These are phyloP conservation scores for Prunella fulvescens DNA, from an alignment of 2,113 vertebrate genomes.

Conservation along the genomic window DNA sequence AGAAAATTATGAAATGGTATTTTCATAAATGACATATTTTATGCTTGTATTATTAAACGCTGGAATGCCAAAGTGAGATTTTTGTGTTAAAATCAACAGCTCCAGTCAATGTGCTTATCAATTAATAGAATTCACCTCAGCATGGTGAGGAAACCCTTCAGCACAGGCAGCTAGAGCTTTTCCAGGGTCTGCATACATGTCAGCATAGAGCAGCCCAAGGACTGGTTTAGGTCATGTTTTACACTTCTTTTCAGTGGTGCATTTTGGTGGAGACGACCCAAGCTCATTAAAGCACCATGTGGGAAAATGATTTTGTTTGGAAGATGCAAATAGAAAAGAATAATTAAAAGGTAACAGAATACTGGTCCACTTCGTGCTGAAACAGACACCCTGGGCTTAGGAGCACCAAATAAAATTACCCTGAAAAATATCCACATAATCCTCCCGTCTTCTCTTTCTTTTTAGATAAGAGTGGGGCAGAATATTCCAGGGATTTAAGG, in stretches of 20 bases:
- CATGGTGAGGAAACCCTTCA: neutral
- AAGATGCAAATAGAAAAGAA: neutral
- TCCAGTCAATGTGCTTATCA: neutral
- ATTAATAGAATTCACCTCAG: neutral
- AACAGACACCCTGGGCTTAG: neutral
- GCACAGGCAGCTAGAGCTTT: accelerated
- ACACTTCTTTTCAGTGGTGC: neutral
- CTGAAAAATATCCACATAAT: conserved; percentile 55
- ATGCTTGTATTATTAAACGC: neutral
- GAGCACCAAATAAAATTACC: conserved; percentile 26
- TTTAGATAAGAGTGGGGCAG: conserved; percentile 33
- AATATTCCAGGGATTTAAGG: conserved; percentile 41
- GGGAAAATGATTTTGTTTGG: neutral
- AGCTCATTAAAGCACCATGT: neutral
- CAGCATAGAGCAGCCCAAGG: neutral
- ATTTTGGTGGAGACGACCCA: neutral
- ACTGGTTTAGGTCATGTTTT: neutral
- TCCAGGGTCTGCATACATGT: neutral
- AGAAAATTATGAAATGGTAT: neutral
- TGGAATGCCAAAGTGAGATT: neutral
- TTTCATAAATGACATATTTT: neutral
- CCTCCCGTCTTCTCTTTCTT: conserved; percentile 25
- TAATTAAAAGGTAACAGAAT: neutral
- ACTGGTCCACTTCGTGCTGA: neutral
- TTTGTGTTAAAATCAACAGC: neutral